Percentiles rank a stretch among this genome's conserved stretches.
Conservation (phyloP, 1,140 invertebrate genomes). For the Littorina saxatilis region DNA sequence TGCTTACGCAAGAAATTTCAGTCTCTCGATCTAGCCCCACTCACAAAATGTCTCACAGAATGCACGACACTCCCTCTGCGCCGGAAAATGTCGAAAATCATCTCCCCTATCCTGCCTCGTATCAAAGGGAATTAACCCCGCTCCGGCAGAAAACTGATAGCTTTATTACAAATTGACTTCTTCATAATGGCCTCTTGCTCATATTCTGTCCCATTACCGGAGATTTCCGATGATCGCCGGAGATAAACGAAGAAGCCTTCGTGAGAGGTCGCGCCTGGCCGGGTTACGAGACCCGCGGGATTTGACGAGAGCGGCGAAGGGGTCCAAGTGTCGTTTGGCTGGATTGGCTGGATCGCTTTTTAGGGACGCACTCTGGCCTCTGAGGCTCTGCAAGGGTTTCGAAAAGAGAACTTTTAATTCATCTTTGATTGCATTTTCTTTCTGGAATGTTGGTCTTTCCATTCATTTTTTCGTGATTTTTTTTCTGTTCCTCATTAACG, state of each 20-base stretch:
- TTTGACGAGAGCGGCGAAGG: neutral
- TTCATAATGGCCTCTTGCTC: constrained; percentile 28
- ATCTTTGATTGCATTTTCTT: no score
- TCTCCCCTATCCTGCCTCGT: constrained; percentile 4
- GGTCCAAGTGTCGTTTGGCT: neutral
- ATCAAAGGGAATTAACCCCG: constrained; percentile 27
- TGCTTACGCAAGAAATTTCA: constrained; percentile 17
- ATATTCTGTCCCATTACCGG: constrained; percentile 29
- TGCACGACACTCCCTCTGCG: neutral
- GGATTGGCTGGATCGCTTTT: constrained; percentile 13
- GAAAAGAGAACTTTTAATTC: no score
- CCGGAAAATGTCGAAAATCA: constrained; percentile 13
- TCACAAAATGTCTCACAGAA: neutral
- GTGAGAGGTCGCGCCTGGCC: constrained; percentile 20
- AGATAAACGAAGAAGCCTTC: constrained; percentile 40
- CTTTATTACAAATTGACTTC: constrained; percentile 43
- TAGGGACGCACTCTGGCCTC: neutral
- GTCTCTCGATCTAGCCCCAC: neutral
- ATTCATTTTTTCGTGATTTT: no score
- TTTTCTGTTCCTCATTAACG: no score
- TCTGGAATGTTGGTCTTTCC: no score
- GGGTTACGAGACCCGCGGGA: constrained; percentile 28
- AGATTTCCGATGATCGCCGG: constrained; percentile 41
- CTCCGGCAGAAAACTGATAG: constrained; percentile 25
- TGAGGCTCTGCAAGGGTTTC: constrained; percentile 19